Base-by-base conservation (phyloP, 1,140 invertebrate species). In the Hycleus phaleratus region DNA sequence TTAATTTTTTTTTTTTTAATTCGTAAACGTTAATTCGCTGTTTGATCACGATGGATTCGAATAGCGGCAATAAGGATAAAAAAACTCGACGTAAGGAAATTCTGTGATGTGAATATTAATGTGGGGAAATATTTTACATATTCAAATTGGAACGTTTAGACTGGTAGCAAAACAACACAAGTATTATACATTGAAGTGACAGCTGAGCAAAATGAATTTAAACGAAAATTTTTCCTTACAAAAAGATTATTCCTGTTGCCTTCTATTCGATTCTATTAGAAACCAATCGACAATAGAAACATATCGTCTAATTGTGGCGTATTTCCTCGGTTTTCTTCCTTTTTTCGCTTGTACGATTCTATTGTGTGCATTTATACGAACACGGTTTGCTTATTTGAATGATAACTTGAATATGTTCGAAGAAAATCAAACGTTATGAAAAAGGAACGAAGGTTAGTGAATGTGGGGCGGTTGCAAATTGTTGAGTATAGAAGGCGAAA, bases 31-130 rank as follows among this genome's bases (percentile, higher is more conserved):
- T 46, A 42, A 24, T 56, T 50, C 25, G 18, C 18, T 18, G 18
- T 18, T 18, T 18, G 18, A 18, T 18, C 18, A 18, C 18, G 18
- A 18, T 18, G 18, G 18, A 18, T 18, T 18, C 18, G 18, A 32
- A 32, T 32, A 32, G 32, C 32, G 7, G 4, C 4, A 32, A 32
- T 32, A 32, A 32, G 4, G 7, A 2, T 5, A 32, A 32, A 32
- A 32, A 7, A 12, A 47, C 42, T 49, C 55, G 38, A 56, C 52
- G 47, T 58, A 56, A 50, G 51, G 26, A 47, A 48, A 60, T 60
- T 60, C 40, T 55, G 44, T 55, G 52, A 55, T 47, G 44, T 55
- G 52, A 55, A 55, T 55, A 55, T 55, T 55, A 55, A 55, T 55
- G 52, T 42, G 9, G 9, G 18, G 4, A 42, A n/a, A 42, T 47